Evolutionary conservation across 2,888 invertebrate species (phyloP).

Genomic region (Stenchaetothrips biformis): DNA sequence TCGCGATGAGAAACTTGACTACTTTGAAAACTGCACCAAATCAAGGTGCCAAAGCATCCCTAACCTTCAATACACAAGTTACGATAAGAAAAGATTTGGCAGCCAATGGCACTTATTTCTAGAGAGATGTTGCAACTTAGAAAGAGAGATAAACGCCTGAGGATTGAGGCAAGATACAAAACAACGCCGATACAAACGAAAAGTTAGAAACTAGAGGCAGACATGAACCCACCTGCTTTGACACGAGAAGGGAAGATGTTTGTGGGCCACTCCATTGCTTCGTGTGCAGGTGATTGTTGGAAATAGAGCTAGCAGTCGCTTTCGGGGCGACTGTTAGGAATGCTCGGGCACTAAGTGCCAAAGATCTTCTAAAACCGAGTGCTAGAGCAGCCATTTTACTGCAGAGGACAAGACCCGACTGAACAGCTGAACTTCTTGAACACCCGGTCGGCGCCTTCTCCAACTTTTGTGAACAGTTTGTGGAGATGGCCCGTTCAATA

Average conservation of each 20-base stretch:
- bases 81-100: too few species aligned
- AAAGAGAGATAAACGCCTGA: background rate
- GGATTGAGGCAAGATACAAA: background rate
- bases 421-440: background rate
- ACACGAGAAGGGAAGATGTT: conserved; percentile 1
- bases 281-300: conserved; percentile 30
- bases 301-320: conserved; percentile 32
- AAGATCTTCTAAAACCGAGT: conserved; percentile 34
- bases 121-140: too few species aligned
- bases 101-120: too few species aligned
- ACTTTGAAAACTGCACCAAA: too few species aligned
- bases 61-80: too few species aligned
- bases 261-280: conserved; percentile 24
- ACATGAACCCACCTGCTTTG: background rate
- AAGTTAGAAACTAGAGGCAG: too few species aligned
- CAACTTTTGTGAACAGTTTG: background rate
- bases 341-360: conserved; percentile 33
- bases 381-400: conserved; percentile 37
- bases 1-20: conserved; percentile 25
- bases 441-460: conserved; percentile 1
- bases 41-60: too few species aligned
- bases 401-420: background rate
- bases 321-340: conserved; percentile 32
- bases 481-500: too few species aligned
- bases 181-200: too few species aligned